Conservation (phyloP, 2,113 vertebrate species). For the Sinocyclocheilus anshuiensis region DNA sequence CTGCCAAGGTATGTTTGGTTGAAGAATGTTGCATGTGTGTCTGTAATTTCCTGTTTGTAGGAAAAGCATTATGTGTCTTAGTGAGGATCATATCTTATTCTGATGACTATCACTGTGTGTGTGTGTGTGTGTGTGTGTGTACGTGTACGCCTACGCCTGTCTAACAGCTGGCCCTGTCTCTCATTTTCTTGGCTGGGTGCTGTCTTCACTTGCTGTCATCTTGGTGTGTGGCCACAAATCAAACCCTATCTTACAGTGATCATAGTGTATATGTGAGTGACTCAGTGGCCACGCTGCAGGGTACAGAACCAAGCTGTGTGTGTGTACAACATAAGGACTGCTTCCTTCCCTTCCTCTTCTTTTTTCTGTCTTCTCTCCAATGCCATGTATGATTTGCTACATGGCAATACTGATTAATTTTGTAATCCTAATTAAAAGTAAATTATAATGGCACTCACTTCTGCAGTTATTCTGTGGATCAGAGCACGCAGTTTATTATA, state of each 20-base stretch:
- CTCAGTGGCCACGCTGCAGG: conserved; percentile 36
- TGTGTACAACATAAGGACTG: conserved; percentile 15
- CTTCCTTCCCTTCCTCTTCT: neutral
- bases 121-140: neutral
- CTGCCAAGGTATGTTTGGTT: conserved; percentile 85
- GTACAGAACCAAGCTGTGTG: conserved; percentile 24
- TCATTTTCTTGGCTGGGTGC: conserved; percentile 54
- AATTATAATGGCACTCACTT: neutral
- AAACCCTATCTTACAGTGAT: conserved; percentile 24
- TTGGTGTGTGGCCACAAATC: conserved; percentile 42
- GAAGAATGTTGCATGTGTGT: neutral
- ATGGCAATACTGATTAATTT: conserved; percentile 2
- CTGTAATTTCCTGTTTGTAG: neutral
- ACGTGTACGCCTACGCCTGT: neutral
- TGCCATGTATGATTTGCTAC: neutral
- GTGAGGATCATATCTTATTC: conserved; percentile 2
- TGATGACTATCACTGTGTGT: neutral
- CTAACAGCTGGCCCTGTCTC: conserved; percentile 46
- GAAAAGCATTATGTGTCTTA: neutral
- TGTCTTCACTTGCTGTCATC: conserved; percentile 20
- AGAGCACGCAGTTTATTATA: neutral
- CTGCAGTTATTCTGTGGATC: neutral
- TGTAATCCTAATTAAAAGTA: neutral
- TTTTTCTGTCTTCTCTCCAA: neutral
- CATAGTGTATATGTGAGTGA: conserved; percentile 10